phyloP scores from a whole-genome alignment of 1,140 invertebrate genomes.

The Camponotus floridanus region DNA sequence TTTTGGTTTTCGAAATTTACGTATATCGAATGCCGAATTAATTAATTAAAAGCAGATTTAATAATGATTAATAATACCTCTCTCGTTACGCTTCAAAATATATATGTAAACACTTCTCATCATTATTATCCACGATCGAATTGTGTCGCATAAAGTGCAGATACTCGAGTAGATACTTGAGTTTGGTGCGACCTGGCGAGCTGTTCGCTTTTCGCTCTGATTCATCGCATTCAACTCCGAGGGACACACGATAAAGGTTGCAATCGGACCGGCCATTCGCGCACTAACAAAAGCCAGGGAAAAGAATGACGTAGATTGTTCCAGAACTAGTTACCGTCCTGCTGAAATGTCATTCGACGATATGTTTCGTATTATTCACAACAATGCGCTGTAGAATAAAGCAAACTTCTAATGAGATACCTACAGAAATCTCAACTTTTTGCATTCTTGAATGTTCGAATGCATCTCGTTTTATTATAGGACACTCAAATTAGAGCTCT shows the following conservation, averaged over 20 bases:
- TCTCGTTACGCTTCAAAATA: background rate
- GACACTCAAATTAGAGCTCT: background rate
- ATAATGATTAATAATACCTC: no score
- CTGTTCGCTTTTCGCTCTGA: constrained; percentile 54
- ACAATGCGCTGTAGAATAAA: background rate
- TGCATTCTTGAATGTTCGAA: background rate
- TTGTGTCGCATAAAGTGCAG: constrained; percentile 44
- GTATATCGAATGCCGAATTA: no score
- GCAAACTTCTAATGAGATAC: constrained; percentile 3
- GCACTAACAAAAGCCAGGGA: constrained; percentile 58
- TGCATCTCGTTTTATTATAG: background rate
- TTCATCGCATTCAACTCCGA: constrained; percentile 64
- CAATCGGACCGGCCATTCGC: constrained; percentile 52
- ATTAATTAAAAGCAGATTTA: background rate
- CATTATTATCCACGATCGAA: constrained; percentile 40
- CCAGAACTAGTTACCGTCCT: constrained; percentile 10
- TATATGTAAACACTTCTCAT: background rate
- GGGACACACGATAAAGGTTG: constrained; percentile 72
- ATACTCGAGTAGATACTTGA: constrained; percentile 45
- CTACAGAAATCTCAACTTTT: background rate
- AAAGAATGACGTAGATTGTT: constrained; percentile 57
- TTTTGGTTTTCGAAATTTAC: background rate
- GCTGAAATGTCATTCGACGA: constrained; percentile 1
- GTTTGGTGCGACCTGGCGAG: constrained; percentile 50
- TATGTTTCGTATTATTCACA: background rate